These are phyloP conservation scores for Archaeoteleia sp. DNA, from an alignment of 2,888 invertebrate genomes.

Conservation along the genomic window DNA sequence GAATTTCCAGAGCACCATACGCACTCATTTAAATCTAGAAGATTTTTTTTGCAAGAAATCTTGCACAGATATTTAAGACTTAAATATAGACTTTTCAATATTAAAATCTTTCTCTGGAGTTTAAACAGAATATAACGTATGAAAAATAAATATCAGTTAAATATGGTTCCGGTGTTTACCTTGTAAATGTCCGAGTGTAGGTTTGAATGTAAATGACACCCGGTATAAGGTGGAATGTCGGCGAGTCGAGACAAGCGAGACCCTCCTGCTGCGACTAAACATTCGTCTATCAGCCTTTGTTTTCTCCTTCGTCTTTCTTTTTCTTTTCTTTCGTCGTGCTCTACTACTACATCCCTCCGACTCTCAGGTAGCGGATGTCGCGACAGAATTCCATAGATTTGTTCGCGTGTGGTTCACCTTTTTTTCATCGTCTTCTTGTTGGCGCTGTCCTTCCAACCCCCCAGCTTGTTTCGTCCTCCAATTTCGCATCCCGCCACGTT, in stretches of 20 bases:
- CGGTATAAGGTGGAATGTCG: slow-evolving; percentile 62
- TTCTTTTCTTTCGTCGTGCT: slow-evolving; percentile 23
- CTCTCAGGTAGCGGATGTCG: slow-evolving; percentile 55
- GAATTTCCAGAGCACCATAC: too few species aligned
- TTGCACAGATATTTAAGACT: too few species aligned
- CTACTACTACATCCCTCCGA: slow-evolving; percentile 20
- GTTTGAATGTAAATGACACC: slow-evolving; percentile 55
- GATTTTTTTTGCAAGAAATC: too few species aligned
- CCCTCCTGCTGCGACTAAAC: slow-evolving; percentile 41
- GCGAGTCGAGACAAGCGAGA: slow-evolving; percentile 55
- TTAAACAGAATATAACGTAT: too few species aligned
- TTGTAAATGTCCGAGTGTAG: too few species aligned
- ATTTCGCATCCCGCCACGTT: neutral
- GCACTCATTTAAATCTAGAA: too few species aligned
- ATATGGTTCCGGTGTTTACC: too few species aligned
- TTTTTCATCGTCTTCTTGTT: slow-evolving; percentile 21
- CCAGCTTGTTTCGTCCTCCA: neutral
- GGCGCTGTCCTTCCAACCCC: slow-evolving; percentile 1
- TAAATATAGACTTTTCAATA: too few species aligned
- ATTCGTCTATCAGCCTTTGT: slow-evolving; percentile 41
- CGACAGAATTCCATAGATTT: slow-evolving; percentile 59
- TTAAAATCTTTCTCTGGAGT: too few species aligned
- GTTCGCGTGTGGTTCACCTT: slow-evolving; percentile 50
- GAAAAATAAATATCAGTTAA: too few species aligned
- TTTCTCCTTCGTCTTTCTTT: slow-evolving; percentile 14